Conservation (phyloP, 1,140 invertebrate species). For the Drosophila nikananu region DNA sequence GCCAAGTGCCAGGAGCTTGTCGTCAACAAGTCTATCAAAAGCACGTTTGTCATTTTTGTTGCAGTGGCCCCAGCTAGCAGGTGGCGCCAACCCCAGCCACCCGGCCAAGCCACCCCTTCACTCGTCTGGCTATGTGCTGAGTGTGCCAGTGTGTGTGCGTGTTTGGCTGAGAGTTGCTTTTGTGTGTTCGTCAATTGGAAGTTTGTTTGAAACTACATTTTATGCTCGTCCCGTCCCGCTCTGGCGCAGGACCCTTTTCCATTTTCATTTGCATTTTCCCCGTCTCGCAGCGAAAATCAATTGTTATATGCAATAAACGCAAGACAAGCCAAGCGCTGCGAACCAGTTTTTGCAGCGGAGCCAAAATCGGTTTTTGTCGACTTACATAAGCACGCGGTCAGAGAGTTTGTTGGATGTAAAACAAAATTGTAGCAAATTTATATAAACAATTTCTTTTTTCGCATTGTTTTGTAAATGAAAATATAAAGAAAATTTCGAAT, state of each 20-base stretch:
- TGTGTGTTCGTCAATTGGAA: slow-evolving; percentile 65
- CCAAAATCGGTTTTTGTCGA: slow-evolving; percentile 32
- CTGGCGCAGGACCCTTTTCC: slow-evolving; percentile 44
- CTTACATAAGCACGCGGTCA: slow-evolving; percentile 30
- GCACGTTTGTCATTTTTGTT: slow-evolving; percentile 82
- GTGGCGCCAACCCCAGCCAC: slow-evolving; percentile 10
- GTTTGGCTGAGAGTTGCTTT: slow-evolving; percentile 33
- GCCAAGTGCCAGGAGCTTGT: slow-evolving; percentile 81
- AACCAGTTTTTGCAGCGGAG: slow-evolving; percentile 37
- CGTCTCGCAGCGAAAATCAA: slow-evolving; percentile 65
- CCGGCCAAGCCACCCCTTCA: background rate
- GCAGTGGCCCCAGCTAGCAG: slow-evolving; percentile 43
- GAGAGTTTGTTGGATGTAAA: slow-evolving; percentile 4
- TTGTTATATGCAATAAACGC: slow-evolving; percentile 62
- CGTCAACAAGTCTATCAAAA: slow-evolving; percentile 84
- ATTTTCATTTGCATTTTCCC: slow-evolving; percentile 69
- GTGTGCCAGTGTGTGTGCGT: slow-evolving; percentile 20
- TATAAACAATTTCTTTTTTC: background rate
- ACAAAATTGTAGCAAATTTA: background rate
- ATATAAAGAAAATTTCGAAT: background rate
- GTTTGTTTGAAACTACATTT: slow-evolving; percentile 71
- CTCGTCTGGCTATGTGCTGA: slow-evolving; percentile 18
- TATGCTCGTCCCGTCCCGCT: slow-evolving; percentile 20
- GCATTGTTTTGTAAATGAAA: background rate
- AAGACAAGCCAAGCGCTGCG: slow-evolving; percentile 28